Conservation (phyloP, 2,113 vertebrate genomes). For the Leptosomus discolor region DNA sequence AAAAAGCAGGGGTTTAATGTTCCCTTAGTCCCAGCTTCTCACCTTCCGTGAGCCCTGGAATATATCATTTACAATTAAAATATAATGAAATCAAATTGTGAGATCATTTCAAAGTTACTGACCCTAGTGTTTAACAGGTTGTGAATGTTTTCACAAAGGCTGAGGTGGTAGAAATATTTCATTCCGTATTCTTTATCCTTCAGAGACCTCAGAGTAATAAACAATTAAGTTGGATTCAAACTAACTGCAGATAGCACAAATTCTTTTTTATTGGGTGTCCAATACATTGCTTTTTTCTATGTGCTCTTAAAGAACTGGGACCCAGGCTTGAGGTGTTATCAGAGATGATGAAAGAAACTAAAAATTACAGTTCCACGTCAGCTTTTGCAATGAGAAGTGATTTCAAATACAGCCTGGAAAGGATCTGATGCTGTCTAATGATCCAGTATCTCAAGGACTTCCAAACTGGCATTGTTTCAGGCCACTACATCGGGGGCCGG, state of each 20-base stretch:
- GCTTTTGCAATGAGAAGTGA: neutral
- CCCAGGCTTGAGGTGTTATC: neutral
- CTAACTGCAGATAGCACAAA: conserved; percentile 25
- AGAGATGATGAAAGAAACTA: neutral
- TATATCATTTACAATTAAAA: conserved; percentile 56
- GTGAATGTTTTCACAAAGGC: conserved; percentile 43
- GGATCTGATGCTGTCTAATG: neutral
- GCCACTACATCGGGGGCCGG: neutral
- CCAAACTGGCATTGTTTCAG: neutral
- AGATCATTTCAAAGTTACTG: conserved; percentile 39
- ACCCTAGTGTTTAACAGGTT: conserved; percentile 24
- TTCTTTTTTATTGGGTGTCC: neutral
- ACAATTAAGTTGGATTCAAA: conserved; percentile 38
- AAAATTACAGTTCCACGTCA: neutral
- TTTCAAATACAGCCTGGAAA: neutral
- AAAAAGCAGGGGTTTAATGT: neutral
- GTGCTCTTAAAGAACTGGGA: neutral
- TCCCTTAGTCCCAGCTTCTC: conserved; percentile 5
- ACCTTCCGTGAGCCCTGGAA: neutral
- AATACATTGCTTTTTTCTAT: neutral
- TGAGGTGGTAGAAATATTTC: conserved; percentile 2
- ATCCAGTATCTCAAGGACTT: neutral
- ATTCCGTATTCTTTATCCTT: conserved; percentile 3
- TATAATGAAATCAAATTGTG: conserved; percentile 54
- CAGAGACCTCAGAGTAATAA: conserved; percentile 54